A percentile compares a stretch with the other conserved stretches of the same genome.
phyloP scores from a whole-genome alignment of 2,113 vertebrate genomes.

The Leptobrachium ailaonicum region DNA sequence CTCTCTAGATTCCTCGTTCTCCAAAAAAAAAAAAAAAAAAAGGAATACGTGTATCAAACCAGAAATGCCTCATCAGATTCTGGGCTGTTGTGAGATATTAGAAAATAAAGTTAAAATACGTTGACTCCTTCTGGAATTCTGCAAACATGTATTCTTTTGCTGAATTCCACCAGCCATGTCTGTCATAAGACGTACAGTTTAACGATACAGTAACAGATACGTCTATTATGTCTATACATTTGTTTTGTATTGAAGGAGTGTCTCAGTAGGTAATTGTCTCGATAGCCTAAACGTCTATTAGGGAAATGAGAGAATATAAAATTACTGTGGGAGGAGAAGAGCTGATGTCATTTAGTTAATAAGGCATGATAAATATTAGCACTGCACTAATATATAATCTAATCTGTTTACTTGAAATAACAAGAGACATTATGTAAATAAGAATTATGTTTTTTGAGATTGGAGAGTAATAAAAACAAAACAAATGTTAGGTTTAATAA shows the following conservation, averaged over 20 bases:
- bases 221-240: conserved; percentile 60
- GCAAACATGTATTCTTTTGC: no score
- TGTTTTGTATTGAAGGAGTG: conserved; percentile 69
- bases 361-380: conserved; percentile 52
- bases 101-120: no score
- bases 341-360: conserved; percentile 47
- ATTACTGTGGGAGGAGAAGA: conserved; percentile 58
- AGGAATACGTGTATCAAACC: no score
- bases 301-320: conserved; percentile 49
- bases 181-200: no score
- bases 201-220: no score
- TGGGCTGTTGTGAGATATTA: no score
- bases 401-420: conserved; percentile 59
- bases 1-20: no score
- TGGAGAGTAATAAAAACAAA: conserved; percentile 56
- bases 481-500: conserved; percentile 49
- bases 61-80: no score
- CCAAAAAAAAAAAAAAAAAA: no score
- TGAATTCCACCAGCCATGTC: no score
- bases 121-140: no score
- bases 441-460: conserved; percentile 61
- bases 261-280: conserved; percentile 76
- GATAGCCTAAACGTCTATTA: conserved; percentile 79
- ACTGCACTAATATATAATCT: conserved; percentile 57
- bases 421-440: conserved; percentile 69